phyloP scores from a whole-genome alignment of 2,113 vertebrate genomes.

The Centropus bengalensis region DNA sequence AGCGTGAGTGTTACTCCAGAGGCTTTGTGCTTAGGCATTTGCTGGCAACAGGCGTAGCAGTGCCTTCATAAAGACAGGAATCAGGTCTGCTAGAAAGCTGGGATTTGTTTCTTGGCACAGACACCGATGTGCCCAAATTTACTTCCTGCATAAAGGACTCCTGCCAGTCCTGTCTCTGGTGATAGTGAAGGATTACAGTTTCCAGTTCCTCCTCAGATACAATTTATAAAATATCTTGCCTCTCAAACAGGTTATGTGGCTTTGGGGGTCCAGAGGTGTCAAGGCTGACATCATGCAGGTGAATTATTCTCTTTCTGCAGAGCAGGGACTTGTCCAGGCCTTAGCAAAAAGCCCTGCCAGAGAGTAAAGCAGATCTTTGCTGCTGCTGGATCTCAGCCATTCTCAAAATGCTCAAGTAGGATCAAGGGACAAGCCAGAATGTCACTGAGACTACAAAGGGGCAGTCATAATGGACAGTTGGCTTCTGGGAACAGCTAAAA shows the following conservation, averaged over 20 bases:
- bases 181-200: not conserved
- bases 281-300: not conserved
- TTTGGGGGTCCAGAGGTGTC: not conserved
- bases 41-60: not conserved
- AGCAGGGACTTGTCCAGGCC: rapidly evolving
- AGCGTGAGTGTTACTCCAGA: not conserved
- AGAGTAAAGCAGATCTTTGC: not conserved
- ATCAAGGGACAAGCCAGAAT: not conserved
- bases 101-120: not conserved
- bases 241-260: not conserved
- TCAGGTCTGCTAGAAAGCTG: not conserved
- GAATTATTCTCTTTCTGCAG: not conserved
- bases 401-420: not conserved
- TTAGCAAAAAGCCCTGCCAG: not conserved
- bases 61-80: not conserved
- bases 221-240: not conserved
- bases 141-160: not conserved
- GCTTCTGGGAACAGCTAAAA: not conserved
- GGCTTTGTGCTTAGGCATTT: not conserved
- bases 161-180: not conserved
- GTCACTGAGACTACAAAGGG: not conserved
- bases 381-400: not conserved
- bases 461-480: not conserved
- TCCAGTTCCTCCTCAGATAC: not conserved
- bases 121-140: not conserved